A percentile compares a stretch with the other conserved stretches of the same genome.
Conservation (phyloP, 2,888 invertebrate species). For the Drosophila colorata region DNA sequence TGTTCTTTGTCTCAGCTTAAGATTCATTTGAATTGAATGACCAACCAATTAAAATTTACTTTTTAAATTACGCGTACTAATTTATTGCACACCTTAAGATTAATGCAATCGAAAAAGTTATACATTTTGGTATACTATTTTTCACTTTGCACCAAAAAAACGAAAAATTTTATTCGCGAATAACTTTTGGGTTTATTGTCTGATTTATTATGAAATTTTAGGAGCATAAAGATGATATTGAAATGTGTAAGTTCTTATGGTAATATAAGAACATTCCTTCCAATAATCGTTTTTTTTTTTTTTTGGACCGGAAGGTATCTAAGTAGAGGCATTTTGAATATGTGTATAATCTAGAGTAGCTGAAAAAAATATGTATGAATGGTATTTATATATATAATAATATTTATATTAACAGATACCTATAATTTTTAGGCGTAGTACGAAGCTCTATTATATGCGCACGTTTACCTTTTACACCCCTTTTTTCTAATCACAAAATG, state of each 20-base stretch:
- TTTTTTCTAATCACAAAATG: slow-evolving; percentile 38
- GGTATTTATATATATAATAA: slow-evolving; percentile 6
- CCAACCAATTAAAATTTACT: slow-evolving; percentile 53
- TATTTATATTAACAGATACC: neutral
- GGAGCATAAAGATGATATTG: too few relatives aligned
- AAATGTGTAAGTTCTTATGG: too few relatives aligned
- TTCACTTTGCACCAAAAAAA: too few relatives aligned
- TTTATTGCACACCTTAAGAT: slow-evolving; percentile 23
- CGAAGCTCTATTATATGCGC: slow-evolving; percentile 23
- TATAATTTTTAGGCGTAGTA: neutral
- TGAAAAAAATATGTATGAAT: too few relatives aligned
- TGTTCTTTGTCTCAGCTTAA: slow-evolving; percentile 40
- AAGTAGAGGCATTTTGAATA: too few relatives aligned
- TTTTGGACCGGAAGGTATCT: too few relatives aligned
- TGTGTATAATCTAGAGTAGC: too few relatives aligned
- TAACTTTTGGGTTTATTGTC: too few relatives aligned
- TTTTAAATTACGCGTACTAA: slow-evolving; percentile 28
- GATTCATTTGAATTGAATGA: slow-evolving; percentile 45
- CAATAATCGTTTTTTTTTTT: too few relatives aligned
- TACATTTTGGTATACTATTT: neutral
- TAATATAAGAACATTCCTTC: too few relatives aligned
- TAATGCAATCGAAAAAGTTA: slow-evolving; percentile 3
- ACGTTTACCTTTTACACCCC: slow-evolving; percentile 39
- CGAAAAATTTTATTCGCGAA: too few relatives aligned
- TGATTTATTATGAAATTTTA: too few relatives aligned